These are phyloP conservation scores for Ametastegia equiseti DNA, from an alignment of 2,888 invertebrate genomes.

Conservation along the genomic window DNA sequence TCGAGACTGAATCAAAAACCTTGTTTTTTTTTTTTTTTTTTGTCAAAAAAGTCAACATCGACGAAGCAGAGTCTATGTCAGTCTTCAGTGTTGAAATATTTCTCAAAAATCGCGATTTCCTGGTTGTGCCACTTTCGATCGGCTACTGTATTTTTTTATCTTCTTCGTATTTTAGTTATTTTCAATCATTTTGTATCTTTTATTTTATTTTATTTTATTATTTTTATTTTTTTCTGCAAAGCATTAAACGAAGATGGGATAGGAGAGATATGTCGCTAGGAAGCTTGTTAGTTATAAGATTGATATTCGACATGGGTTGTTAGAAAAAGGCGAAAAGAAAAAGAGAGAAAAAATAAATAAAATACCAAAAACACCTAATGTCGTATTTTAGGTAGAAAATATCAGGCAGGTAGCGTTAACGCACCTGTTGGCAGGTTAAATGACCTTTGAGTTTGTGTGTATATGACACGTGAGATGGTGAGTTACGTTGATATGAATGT, in stretches of 20 bases:
- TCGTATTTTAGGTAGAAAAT: conserved; percentile 7
- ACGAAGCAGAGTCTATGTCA: too few species aligned
- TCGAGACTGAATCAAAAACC: neutral
- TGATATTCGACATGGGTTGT: neutral
- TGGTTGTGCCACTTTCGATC: neutral
- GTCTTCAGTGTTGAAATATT: neutral
- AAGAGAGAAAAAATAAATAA: neutral
- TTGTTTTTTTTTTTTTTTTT: neutral
- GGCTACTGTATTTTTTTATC: neutral
- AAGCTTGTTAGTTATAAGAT: neutral
- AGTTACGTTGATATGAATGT: neutral
- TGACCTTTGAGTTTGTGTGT: neutral
- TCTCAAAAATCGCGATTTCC: neutral
- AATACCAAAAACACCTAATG: neutral
- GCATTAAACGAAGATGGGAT: neutral
- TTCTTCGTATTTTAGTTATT: neutral
- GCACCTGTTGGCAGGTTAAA: conserved; percentile 19
- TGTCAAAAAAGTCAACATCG: neutral
- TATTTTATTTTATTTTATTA: neutral
- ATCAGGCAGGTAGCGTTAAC: neutral
- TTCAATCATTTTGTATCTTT: neutral
- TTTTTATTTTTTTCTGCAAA: neutral
- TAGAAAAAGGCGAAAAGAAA: neutral
- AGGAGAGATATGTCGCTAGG: neutral
- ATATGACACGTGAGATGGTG: neutral